Evolutionary conservation across 2,797 vertebrate species (phyloP), one percentile per base, ranked within the genome.

Genomic region (Poecilia picta): DNA sequence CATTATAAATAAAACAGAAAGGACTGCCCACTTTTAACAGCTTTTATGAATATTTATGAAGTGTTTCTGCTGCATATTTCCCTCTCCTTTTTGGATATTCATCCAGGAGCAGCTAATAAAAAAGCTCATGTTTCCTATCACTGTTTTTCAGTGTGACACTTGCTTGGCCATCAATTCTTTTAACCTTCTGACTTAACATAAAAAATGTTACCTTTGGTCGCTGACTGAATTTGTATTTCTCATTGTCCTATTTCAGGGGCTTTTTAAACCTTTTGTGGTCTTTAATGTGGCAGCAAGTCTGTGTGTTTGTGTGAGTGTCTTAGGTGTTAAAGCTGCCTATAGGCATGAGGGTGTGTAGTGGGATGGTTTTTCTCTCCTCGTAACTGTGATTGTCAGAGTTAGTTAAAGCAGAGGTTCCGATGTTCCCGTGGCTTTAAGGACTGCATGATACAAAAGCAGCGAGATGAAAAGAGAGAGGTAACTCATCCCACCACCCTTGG

Each of bases 21-120:
- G 90, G 83, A 95, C 94, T 94, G 92, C 91, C 87, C 81, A 78
- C 90, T 91, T 95, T 95, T 92, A 93, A 94, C 94, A 94, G 89
- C 83, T 83, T 84, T 85, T 80, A 94, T 95, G 92, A 95, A 95
- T 95, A 95, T 95, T 92, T 93, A 95, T 95, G 83, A 90, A 90
- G 84, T 74, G 82, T 85, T 93, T 89, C 86, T 93, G 88, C 89
- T 18, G 72, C 72, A 84, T 87, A 84, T 89, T 92, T 91, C 74
- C 41, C 70, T 89, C 85, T 72, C 53, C 83, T 86, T 85, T 94
- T 87, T 84, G 85, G 81, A 90, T 85, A 89, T 83, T 89, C 81
- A 86, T 80, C 83, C 73, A 86, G 76, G 72, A 73, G 72, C 76
- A 23, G 80, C 80, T 90, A 89, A 90, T 89, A 88, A 59, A 83